phyloP scores from a whole-genome alignment of 2,797 vertebrate species.

The Pangasius larnaudii region DNA sequence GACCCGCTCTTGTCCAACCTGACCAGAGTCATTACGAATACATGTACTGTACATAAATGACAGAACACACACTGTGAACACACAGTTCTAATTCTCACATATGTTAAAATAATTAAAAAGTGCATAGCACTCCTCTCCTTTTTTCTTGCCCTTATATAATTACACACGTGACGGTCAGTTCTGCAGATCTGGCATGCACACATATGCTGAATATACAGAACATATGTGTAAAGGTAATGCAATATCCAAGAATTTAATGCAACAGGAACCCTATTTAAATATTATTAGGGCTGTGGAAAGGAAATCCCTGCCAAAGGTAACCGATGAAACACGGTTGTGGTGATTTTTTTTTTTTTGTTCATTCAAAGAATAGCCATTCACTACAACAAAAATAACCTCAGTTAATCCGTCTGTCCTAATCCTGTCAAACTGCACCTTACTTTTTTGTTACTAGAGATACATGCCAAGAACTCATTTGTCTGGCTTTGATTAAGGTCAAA shows the following conservation, averaged over 20 bases:
- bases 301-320: slow-evolving; percentile 26
- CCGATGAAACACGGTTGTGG: neutral
- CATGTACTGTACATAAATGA: neutral
- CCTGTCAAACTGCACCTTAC: slow-evolving; percentile 25
- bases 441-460: neutral
- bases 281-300: slow-evolving; percentile 20
- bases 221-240: slow-evolving; percentile 17
- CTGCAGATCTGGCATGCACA: neutral
- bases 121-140: neutral
- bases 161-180: neutral
- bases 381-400: slow-evolving; percentile 4
- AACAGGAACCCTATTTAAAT: slow-evolving; percentile 31
- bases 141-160: slow-evolving; percentile 10
- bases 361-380: neutral
- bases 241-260: slow-evolving; percentile 3
- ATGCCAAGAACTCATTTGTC: neutral
- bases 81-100: neutral
- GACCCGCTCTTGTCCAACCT: neutral
- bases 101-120: slow-evolving; percentile 3
- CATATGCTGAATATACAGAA: slow-evolving; percentile 1
- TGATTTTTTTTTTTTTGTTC: neutral
- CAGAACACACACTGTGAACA: neutral
- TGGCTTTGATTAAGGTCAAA: neutral
- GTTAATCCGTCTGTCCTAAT: neutral
- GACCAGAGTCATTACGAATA: slow-evolving; percentile 15